Evolutionary conservation across 1,140 invertebrate species (phyloP), one percentile per base, ranked within the genome.

Genomic region (Aphelenchoides besseyi): DNA sequence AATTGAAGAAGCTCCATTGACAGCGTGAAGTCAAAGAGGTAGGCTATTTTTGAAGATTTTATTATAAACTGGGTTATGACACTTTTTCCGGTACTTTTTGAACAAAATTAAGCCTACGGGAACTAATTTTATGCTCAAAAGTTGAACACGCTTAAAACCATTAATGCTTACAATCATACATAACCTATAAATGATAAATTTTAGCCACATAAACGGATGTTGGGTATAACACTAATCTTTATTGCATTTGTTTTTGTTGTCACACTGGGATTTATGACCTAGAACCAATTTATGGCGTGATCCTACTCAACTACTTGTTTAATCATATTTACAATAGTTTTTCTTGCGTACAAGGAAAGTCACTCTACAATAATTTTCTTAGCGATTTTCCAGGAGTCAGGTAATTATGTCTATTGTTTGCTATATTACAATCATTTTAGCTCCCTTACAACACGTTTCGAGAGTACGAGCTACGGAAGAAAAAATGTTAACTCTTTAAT

Each of bases 101-200:
- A 5, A 41, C 37, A n/a, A 41, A 41, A 41, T 41, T 41, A 41
- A 41, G n/a, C 37, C 37, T 41, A 5, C 37, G n/a, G 37, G n/a
- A n/a, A n/a, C n/a, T n/a, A 41, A 5, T 41, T 41, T 41, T 41
- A 41, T 41, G 37, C 37, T n/a, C 37, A 41, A 41, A 41, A 41
- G n/a, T 41, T 41, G 5, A 41, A 41, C 37, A 41, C n/a, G 37
- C 37, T 41, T 41, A 41, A 41, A 41, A 41, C 37, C n/a, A 41
- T 41, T n/a, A 41, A 41, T 41, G 5, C n/a, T 41, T 41, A 41
- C 37, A 41, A 41, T 41, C n/a, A 41, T n/a, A 41, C 37, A 41
- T 41, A 41, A 41, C n/a, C 37, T n/a, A 41, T 41, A 41, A 41
- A 41, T 41, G 37, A 41, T n/a, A 41, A 41, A 41, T 41, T 41